Percentiles rank a stretch among this genome's conserved stretches.
Evolutionary conservation across 1,140 invertebrate species (phyloP).

Genomic region (Diorhabda carinulata): DNA sequence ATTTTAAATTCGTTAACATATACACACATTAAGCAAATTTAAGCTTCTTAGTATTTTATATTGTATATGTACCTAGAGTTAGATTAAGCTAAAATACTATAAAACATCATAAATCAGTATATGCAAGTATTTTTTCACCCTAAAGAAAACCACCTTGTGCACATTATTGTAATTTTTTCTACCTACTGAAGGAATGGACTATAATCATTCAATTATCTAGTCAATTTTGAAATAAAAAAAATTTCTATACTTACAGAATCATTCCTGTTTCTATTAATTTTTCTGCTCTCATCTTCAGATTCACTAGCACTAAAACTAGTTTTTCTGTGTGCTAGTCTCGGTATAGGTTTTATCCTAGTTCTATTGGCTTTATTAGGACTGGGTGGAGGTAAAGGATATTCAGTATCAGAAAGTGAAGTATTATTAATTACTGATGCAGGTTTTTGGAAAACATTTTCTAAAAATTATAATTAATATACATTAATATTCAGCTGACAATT

Average conservation of each 20-base stretch:
- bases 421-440: constrained; percentile 4
- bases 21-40: too few species aligned
- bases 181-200: too few species aligned
- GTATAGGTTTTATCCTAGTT: constrained; percentile 41
- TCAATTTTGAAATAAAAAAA: constrained; percentile 9
- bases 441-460: constrained; percentile 12
- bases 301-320: constrained; percentile 44
- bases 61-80: too few species aligned
- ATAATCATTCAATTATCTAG: too few species aligned
- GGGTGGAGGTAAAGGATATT: constrained; percentile 37
- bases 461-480: not conserved
- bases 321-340: constrained; percentile 37
- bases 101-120: too few species aligned
- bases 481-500: not conserved
- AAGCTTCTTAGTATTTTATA: too few species aligned
- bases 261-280: constrained; percentile 39
- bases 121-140: too few species aligned
- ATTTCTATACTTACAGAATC: constrained; percentile 39
- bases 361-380: constrained; percentile 45
- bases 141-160: too few species aligned
- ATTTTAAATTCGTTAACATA: too few species aligned
- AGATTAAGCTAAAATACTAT: too few species aligned
- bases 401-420: constrained; percentile 29
- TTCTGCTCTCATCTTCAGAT: constrained; percentile 44
- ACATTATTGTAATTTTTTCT: too few species aligned